phyloP scores from a whole-genome alignment of 2,113 vertebrate species.

The Orthonyx spaldingii region DNA sequence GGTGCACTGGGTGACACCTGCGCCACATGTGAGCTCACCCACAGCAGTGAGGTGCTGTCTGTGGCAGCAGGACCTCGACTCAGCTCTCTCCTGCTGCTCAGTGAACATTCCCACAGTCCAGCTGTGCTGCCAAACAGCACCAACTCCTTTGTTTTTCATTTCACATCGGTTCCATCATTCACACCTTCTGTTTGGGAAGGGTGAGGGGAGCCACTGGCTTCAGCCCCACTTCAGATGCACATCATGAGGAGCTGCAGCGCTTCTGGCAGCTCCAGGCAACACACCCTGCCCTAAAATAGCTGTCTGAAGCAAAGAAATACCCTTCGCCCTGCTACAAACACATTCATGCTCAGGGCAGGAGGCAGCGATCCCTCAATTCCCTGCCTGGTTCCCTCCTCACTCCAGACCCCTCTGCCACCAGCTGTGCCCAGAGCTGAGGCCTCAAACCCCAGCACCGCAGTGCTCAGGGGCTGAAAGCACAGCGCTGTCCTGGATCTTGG shows the following conservation, averaged over 20 bases:
- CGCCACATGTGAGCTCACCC: not conserved
- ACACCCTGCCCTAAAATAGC: not conserved
- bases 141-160: not conserved
- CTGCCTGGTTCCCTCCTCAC: not conserved
- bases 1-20: not conserved
- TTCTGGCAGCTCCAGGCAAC: not conserved
- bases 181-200: not conserved
- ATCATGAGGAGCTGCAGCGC: fast-evolving
- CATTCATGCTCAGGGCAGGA: fast-evolving
- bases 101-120: no score
- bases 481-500: not conserved
- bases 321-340: no score
- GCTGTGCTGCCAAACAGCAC: not conserved
- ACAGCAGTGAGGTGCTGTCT: fast-evolving
- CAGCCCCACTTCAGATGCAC: not conserved
- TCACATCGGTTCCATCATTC: not conserved
- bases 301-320: not conserved
- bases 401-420: fast-evolving
- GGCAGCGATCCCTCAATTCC: not conserved
- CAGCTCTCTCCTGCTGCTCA: not conserved
- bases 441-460: fast-evolving
- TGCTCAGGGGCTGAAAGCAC: fast-evolving
- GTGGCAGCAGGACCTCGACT: fast-evolving
- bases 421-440: no score
- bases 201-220: not conserved